A percentile compares a stretch with the other conserved stretches of the same genome.
phyloP scores from a whole-genome alignment of 2,113 vertebrate species.

The Penelope pileata region DNA sequence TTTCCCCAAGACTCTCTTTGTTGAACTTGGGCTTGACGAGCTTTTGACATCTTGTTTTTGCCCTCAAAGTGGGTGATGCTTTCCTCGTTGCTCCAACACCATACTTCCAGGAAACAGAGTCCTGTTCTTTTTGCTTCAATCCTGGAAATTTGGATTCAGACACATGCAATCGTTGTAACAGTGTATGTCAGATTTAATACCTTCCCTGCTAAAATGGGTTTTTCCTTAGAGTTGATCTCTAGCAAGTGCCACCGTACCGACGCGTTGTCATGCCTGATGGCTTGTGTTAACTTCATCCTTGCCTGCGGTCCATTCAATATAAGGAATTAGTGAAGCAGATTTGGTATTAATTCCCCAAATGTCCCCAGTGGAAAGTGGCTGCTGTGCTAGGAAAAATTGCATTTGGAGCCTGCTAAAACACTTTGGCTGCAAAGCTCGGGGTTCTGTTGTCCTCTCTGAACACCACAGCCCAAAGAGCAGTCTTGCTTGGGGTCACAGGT shows the following conservation, averaged over 20 bases:
- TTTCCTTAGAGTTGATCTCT: not conserved
- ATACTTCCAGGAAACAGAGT: not conserved
- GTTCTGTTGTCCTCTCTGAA: not conserved
- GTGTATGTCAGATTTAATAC: not conserved
- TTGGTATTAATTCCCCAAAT: not conserved
- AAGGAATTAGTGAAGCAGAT: not conserved
- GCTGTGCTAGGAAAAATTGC: not conserved
- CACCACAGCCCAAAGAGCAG: not conserved
- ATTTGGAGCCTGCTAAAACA: not conserved
- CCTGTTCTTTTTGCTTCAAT: not conserved
- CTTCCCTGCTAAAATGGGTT: not conserved
- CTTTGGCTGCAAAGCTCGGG: not conserved
- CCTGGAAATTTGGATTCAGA: not conserved
- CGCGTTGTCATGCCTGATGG: fast-evolving
- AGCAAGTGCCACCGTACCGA: not conserved
- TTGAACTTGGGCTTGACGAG: not conserved
- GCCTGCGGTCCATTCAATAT: fast-evolving
- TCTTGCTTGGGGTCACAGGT: slow-evolving; percentile 6
- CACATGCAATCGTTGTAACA: not conserved
- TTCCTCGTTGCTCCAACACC: not conserved
- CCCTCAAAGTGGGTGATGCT: not conserved
- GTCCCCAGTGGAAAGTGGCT: not conserved
- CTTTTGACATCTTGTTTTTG: not conserved
- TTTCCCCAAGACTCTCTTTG: not conserved
- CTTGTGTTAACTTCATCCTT: not conserved